Percentiles rank a stretch among this genome's conserved stretches.
Evolutionary conservation across 2,797 vertebrate genomes (phyloP).

Genomic region (Eulemur rubriventer): DNA sequence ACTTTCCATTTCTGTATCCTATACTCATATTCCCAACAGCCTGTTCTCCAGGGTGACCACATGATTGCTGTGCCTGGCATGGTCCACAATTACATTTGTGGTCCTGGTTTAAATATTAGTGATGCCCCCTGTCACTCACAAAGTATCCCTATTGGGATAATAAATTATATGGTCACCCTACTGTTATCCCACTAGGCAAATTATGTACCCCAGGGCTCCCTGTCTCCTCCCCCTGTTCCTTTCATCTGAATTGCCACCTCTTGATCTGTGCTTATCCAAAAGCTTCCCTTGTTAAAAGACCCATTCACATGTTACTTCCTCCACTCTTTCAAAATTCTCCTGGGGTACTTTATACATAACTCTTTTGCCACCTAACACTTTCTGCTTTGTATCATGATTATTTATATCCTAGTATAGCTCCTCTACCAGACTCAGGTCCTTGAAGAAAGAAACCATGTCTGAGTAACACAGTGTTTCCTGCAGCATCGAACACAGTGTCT

Average conservation of each 20-base stretch:
- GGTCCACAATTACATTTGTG: not conserved
- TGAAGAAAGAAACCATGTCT: conserved; percentile 2
- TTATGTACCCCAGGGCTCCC: not conserved
- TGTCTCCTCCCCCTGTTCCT: not conserved
- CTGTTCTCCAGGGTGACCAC: not conserved
- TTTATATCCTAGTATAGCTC: not conserved
- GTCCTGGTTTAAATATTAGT: not conserved
- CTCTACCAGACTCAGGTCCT: not conserved
- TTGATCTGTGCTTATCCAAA: not conserved
- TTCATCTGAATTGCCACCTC: not conserved
- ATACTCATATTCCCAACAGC: not conserved
- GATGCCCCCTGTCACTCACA: not conserved
- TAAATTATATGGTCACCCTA: not conserved
- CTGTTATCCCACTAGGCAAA: not conserved
- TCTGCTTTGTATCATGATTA: not conserved
- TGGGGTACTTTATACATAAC: not conserved
- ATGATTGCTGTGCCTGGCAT: not conserved
- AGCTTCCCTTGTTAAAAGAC: not conserved
- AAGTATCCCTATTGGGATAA: not conserved
- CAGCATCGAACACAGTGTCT: not conserved
- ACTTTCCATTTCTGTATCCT: not conserved
- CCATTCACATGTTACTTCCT: not conserved
- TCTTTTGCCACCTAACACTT: not conserved
- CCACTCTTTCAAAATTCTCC: not conserved
- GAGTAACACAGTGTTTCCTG: not conserved